Percentiles rank a stretch among this genome's conserved stretches.
Evolutionary conservation across 2,113 vertebrate species (phyloP).

Genomic region (Bungarus multicinctus): DNA sequence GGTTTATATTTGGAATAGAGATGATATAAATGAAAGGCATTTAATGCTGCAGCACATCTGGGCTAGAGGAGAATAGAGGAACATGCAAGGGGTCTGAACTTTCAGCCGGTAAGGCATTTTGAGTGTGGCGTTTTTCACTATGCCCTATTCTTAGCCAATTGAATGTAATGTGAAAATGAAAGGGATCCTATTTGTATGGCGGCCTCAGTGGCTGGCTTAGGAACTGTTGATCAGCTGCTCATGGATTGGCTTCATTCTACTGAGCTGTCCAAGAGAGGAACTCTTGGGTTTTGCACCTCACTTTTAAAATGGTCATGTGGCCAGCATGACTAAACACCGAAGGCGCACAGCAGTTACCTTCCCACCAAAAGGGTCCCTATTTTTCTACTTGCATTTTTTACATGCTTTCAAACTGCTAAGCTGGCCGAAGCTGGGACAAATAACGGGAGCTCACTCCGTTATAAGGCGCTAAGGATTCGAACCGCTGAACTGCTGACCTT

Average conservation of each 20-base stretch:
- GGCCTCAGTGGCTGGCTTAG: neutral
- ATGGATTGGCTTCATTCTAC: neutral
- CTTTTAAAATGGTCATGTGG: no score
- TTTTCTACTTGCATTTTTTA: no score
- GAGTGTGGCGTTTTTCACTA: neutral
- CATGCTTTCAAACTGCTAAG: no score
- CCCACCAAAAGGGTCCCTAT: no score
- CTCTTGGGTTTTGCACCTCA: no score
- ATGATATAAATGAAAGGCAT: slow-evolving; percentile 16
- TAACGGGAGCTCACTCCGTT: no score
- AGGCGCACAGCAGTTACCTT: no score
- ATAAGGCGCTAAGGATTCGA: no score
- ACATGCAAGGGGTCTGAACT: neutral
- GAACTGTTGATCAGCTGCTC: neutral
- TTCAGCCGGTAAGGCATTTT: neutral
- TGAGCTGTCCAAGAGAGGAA: neutral
- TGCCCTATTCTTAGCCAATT: neutral
- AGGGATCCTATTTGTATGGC: neutral
- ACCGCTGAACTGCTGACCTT: no score
- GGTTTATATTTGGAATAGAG: neutral
- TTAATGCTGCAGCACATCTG: slow-evolving; percentile 5
- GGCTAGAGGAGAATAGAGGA: neutral
- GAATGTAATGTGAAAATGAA: neutral
- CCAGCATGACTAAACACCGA: no score
- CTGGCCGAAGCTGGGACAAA: no score